These are phyloP conservation scores for Ophion ventricosus DNA, from an alignment of 2,888 invertebrate genomes.

Conservation along the genomic window DNA sequence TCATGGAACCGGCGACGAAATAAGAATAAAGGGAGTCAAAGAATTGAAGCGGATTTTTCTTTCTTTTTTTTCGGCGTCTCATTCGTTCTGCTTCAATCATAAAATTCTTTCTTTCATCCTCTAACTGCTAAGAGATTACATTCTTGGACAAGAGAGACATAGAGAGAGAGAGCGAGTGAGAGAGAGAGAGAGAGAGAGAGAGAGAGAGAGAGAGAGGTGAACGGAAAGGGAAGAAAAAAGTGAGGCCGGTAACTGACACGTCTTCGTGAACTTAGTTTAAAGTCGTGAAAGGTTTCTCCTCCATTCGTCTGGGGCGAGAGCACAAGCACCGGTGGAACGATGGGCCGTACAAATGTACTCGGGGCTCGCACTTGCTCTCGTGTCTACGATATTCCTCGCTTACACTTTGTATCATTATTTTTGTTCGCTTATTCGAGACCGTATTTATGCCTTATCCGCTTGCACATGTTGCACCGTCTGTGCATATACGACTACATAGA, in stretches of 20 bases:
- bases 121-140: slow-evolving; percentile 20
- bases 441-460: no score
- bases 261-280: slow-evolving; percentile 41
- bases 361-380: slow-evolving; percentile 24
- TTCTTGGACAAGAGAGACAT: background rate
- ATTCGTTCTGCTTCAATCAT: background rate
- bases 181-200: background rate
- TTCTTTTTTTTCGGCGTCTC: background rate
- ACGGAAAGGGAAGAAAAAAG: background rate
- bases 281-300: slow-evolving; percentile 4
- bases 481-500: no score
- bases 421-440: slow-evolving; percentile 16
- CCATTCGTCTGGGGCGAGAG: background rate
- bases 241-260: slow-evolving; percentile 21
- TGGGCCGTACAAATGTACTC: slow-evolving; percentile 41
- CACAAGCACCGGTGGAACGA: background rate
- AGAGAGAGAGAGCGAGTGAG: background rate
- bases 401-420: slow-evolving; percentile 52
- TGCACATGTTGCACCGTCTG: no score
- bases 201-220: background rate
- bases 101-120: slow-evolving; percentile 4
- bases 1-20: background rate
- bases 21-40: background rate
- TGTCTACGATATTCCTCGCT: slow-evolving; percentile 39
- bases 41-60: background rate